Evolutionary conservation across 1,140 invertebrate species (phyloP).

Genomic region (Teleopsis dalmanni): DNA sequence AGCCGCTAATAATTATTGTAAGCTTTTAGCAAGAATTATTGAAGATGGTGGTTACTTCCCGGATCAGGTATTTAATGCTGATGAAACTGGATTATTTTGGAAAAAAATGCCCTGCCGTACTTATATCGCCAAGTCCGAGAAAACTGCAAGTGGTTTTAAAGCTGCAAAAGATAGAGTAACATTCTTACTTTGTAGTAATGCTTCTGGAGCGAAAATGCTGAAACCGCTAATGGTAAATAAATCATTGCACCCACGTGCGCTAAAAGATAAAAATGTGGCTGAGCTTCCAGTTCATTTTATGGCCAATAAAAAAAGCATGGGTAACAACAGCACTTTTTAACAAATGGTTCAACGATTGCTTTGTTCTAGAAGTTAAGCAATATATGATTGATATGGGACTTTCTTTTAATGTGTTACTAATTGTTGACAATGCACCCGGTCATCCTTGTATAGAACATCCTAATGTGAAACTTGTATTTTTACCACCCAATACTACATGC

Average conservation of each 20-base stretch:
- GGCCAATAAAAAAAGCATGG: slow-evolving; percentile 39
- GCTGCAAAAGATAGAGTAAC: slow-evolving; percentile 40
- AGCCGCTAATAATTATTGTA: slow-evolving; percentile 16
- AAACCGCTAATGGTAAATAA: slow-evolving; percentile 45
- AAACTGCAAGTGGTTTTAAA: slow-evolving; percentile 31
- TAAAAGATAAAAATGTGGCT: slow-evolving; percentile 37
- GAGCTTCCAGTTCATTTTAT: slow-evolving; percentile 36
- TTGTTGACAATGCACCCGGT: background rate
- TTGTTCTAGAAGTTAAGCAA: slow-evolving; percentile 20
- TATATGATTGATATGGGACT: background rate
- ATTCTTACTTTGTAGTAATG: slow-evolving; percentile 29
- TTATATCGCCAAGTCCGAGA: slow-evolving; percentile 36
- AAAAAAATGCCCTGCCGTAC: slow-evolving; percentile 30
- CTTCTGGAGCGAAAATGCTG: slow-evolving; percentile 26
- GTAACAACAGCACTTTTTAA: slow-evolving; percentile 31
- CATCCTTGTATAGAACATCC: background rate
- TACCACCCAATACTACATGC: background rate
- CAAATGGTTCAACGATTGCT: slow-evolving; percentile 28
- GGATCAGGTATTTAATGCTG: no score
- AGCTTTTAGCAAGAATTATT: slow-evolving; percentile 20
- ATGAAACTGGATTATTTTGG: slow-evolving; percentile 35
- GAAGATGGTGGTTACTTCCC: slow-evolving; percentile 34
- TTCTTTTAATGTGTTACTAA: background rate
- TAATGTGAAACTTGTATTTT: background rate
- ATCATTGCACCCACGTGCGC: slow-evolving; percentile 33